Percentiles rank a stretch among this genome's conserved stretches.
Evolutionary conservation across 2,888 invertebrate species (phyloP).

Genomic region (Mythimna loreyi): DNA sequence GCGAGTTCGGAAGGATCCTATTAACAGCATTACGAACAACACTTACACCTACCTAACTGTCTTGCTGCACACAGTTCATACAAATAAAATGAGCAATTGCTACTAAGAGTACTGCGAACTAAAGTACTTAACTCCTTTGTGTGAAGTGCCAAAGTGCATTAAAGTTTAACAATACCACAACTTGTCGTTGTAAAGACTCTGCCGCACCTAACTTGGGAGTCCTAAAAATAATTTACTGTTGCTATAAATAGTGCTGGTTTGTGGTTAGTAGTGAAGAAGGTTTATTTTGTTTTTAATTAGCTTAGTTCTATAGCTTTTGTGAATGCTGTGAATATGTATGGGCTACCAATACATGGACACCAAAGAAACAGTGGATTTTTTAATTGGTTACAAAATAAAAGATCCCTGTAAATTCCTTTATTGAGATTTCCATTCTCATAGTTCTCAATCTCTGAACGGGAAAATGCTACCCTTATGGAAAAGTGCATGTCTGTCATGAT

Average conservation of each 20-base stretch:
- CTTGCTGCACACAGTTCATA: slow-evolving; percentile 52
- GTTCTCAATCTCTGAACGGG: too few species aligned
- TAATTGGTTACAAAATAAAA: too few species aligned
- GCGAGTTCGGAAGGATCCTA: too few species aligned
- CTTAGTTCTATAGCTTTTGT: too few species aligned
- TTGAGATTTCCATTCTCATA: too few species aligned
- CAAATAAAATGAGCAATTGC: slow-evolving; percentile 59
- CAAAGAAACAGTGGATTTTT: too few species aligned
- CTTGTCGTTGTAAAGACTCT: slow-evolving; percentile 56
- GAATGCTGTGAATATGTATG: too few species aligned
- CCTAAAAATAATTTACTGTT: slow-evolving; percentile 47
- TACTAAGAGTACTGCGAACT: slow-evolving; percentile 46
- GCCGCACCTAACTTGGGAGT: slow-evolving; percentile 24
- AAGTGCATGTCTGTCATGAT: too few species aligned
- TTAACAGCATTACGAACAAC: slow-evolving; percentile 6
- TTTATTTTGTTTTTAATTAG: slow-evolving; percentile 28
- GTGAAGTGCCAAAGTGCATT: slow-evolving; percentile 69
- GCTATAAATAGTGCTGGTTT: slow-evolving; percentile 12
- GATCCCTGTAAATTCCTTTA: too few species aligned
- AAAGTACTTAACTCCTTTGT: slow-evolving; percentile 52
- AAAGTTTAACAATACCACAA: slow-evolving; percentile 70
- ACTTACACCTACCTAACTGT: neutral
- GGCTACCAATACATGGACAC: too few species aligned
- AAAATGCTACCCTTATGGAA: too few species aligned
- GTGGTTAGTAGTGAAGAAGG: slow-evolving; percentile 14